A percentile compares a stretch with the other conserved stretches of the same genome.
phyloP scores from a whole-genome alignment of 2,797 vertebrate species.

The Chaetophractus vellerosus region DNA sequence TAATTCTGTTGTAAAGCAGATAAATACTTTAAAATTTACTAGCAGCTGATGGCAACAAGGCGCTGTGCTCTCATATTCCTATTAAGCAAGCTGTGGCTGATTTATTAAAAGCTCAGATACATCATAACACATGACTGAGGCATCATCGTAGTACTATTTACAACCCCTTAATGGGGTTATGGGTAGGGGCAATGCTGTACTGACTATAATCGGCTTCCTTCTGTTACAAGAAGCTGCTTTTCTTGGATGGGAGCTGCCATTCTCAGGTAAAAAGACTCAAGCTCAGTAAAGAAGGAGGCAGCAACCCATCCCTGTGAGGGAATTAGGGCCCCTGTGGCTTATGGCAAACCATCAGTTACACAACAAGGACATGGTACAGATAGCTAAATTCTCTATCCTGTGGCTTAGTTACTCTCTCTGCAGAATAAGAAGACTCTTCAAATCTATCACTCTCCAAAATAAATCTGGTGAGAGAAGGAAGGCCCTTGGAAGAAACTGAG shows the following conservation, averaged over 20 bases:
- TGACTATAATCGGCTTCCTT: conserved; percentile 84
- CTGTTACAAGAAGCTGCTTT: conserved; percentile 78
- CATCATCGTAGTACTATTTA: conserved; percentile 92
- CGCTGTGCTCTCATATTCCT: conserved; percentile 89
- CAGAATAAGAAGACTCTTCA: background rate
- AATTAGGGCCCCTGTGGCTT: background rate
- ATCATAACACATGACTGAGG: conserved; percentile 92
- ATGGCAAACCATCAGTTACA: background rate
- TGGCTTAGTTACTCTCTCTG: conserved; percentile 26
- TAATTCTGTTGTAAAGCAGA: conserved; percentile 91
- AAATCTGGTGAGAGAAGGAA: background rate
- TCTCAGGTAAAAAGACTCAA: conserved; percentile 50
- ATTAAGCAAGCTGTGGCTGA: conserved; percentile 91
- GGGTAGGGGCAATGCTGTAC: conserved; percentile 86
- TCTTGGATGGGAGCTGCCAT: background rate
- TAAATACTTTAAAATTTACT: conserved; percentile 92
- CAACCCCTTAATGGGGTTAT: conserved; percentile 91
- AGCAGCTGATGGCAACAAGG: conserved; percentile 90
- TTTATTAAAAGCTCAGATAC: conserved; percentile 91
- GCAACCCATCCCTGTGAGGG: background rate
- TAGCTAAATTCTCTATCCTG: background rate
- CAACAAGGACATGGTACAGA: background rate
- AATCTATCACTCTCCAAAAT: background rate
- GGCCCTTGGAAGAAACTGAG: background rate
- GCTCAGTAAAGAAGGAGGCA: background rate